These are phyloP conservation scores for Caenorhabditis sp. DNA, from an alignment of 2,888 invertebrate species.

Conservation along the genomic window DNA sequence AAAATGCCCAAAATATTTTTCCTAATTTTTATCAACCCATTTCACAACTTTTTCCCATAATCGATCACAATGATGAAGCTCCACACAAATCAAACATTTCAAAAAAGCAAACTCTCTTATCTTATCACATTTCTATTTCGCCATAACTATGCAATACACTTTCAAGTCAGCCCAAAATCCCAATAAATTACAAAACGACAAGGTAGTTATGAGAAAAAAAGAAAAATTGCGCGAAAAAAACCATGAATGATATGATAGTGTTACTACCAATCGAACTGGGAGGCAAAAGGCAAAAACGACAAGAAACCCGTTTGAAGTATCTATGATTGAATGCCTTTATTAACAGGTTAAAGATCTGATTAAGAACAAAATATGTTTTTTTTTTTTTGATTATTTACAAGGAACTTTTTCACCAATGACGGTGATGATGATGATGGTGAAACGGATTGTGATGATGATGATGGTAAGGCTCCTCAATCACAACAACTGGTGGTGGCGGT, in stretches of 20 bases:
- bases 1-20: too few relatives aligned
- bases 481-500: constrained; percentile 33
- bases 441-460: constrained; percentile 38
- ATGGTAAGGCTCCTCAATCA: constrained; percentile 39
- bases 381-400: background rate
- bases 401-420: constrained; percentile 12
- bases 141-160: background rate
- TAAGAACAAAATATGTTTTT: background rate
- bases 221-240: background rate
- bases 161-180: background rate
- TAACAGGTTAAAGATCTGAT: background rate
- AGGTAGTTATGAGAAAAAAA: background rate
- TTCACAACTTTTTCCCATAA: too few relatives aligned
- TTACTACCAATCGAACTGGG: background rate
- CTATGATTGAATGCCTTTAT: background rate
- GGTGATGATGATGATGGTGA: constrained; percentile 42
- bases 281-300: background rate
- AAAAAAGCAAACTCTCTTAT: too few relatives aligned
- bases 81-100: too few relatives aligned
- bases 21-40: too few relatives aligned
- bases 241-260: background rate
- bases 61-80: too few relatives aligned
- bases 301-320: background rate
- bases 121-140: too few relatives aligned
- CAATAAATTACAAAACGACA: background rate